Percentiles rank a stretch among this genome's conserved stretches.
Evolutionary conservation across 2,888 invertebrate species (phyloP).

Genomic region (Mylabris sibirica): DNA sequence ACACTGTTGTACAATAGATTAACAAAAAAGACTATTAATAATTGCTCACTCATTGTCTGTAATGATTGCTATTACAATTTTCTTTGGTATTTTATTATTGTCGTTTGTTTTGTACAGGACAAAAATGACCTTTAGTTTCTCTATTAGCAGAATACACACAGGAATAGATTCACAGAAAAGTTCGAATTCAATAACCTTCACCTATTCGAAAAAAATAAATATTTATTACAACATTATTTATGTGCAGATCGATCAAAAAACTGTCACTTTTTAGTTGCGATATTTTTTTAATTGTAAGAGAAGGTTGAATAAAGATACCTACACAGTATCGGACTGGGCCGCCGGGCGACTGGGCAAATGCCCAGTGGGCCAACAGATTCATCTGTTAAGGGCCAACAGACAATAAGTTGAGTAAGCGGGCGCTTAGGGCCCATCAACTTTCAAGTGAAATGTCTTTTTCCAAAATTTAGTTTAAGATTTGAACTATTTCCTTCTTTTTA

Average conservation of each 20-base stretch:
- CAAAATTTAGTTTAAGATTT: too few relatives aligned
- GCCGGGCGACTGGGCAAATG: too few relatives aligned
- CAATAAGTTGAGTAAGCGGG: too few relatives aligned
- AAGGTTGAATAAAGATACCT: too few relatives aligned
- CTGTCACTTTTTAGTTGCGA: neutral
- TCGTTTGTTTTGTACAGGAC: neutral
- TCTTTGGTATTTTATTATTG: neutral
- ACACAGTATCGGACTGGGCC: too few relatives aligned
- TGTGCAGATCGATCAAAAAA: neutral
- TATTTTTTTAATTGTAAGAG: too few relatives aligned
- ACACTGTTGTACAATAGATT: too few relatives aligned
- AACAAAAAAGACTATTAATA: neutral
- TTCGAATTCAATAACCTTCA: neutral
- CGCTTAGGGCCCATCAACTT: too few relatives aligned
- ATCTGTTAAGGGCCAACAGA: too few relatives aligned
- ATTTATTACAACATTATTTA: neutral
- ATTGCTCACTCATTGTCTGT: neutral
- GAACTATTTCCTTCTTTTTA: too few relatives aligned
- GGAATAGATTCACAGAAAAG: neutral
- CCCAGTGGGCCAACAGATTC: too few relatives aligned
- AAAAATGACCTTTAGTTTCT: neutral
- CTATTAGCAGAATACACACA: neutral
- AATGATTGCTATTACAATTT: neutral
- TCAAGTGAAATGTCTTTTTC: too few relatives aligned
- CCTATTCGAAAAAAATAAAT: neutral